These are phyloP conservation scores for Onychomys arenicola DNA, from an alignment of 2,797 vertebrate species.

Conservation along the genomic window DNA sequence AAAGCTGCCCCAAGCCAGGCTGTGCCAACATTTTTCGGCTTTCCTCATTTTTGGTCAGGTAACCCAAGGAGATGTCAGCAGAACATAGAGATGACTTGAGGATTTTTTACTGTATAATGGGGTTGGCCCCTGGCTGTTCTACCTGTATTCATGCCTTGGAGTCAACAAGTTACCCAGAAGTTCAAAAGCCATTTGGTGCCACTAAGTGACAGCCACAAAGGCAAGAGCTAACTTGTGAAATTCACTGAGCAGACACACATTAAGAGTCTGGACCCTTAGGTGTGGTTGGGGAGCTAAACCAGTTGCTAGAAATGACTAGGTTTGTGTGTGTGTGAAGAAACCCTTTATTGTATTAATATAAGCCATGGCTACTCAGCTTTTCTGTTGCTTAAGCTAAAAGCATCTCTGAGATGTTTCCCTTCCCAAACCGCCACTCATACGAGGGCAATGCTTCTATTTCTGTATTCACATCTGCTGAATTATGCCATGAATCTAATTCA, in stretches of 20 bases:
- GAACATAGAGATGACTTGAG: not conserved
- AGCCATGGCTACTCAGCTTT: not conserved
- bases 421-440: not conserved
- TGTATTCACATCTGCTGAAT: conserved; percentile 2
- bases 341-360: not conserved
- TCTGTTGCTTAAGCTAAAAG: not conserved
- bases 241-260: not conserved
- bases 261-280: not conserved
- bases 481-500: not conserved
- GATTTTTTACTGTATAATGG: not conserved
- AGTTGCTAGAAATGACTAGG: not conserved
- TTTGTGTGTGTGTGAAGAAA: conserved; percentile 26
- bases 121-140: not conserved
- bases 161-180: not conserved
- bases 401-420: not conserved
- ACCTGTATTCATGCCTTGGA: not conserved
- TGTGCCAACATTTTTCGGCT: not conserved
- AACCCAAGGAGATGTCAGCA: not conserved
- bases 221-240: conserved; percentile 31
- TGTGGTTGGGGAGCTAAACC: not conserved
- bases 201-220: not conserved
- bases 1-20: not conserved
- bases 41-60: not conserved
- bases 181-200: not conserved
- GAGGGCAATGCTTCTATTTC: not conserved